phyloP scores from a whole-genome alignment of 2,888 invertebrate species.

The Lutraria lutraria region DNA sequence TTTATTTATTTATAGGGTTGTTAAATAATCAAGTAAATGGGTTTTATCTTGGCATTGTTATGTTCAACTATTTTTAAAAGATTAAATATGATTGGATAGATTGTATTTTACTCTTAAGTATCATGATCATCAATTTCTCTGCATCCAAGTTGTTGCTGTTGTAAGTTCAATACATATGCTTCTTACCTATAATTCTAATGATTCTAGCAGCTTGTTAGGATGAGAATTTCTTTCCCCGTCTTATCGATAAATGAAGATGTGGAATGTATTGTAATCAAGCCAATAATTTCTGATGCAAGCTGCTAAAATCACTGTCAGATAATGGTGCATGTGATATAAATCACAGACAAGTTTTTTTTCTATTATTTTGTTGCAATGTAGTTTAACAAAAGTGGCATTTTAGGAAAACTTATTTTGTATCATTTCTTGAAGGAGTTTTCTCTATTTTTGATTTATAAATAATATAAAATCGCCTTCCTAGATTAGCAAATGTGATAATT shows the following conservation, averaged over 20 bases:
- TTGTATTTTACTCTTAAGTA: background rate
- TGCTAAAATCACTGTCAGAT: background rate
- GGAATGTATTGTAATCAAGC: slow-evolving; percentile 37
- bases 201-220: slow-evolving; percentile 51
- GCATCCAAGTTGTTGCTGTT: background rate
- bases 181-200: background rate
- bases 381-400: no score
- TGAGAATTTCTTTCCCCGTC: slow-evolving; percentile 71
- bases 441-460: background rate
- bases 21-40: background rate
- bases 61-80: background rate
- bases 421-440: no score
- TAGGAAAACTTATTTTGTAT: no score
- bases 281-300: slow-evolving; percentile 46
- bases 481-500: no score
- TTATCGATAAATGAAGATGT: slow-evolving; percentile 68
- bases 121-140: background rate
- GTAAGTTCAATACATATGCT: background rate
- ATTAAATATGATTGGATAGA: background rate
- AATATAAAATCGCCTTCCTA: background rate
- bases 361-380: no score
- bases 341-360: no score
- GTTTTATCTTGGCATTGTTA: background rate
- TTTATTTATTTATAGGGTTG: no score
- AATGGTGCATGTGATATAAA: background rate